A percentile compares a stretch with the other conserved stretches of the same genome.
phyloP scores from a whole-genome alignment of 2,113 vertebrate genomes.

The Coracopsis vasa region DNA sequence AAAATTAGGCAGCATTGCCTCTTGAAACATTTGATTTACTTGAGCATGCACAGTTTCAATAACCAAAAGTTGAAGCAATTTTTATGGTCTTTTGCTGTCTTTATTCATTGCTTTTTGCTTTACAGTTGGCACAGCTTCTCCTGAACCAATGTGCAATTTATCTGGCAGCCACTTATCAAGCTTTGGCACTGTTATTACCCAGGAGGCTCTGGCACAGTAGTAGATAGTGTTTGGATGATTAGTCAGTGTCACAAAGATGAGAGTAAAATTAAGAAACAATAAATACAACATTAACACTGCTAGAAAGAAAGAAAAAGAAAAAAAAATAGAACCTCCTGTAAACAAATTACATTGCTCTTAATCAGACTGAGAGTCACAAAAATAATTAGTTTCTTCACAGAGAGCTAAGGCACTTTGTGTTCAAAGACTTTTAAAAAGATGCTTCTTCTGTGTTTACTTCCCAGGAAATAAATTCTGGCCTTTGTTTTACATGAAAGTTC shows the following conservation, averaged over 20 bases:
- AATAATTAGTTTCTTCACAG: not conserved
- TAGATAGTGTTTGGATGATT: not conserved
- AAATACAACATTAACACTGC: not conserved
- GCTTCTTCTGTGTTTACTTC: not conserved
- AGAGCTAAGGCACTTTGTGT: not conserved
- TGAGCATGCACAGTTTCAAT: not conserved
- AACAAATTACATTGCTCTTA: not conserved
- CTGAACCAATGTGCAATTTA: not conserved
- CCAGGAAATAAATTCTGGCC: not conserved
- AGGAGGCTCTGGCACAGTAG: not conserved
- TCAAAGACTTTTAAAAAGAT: not conserved
- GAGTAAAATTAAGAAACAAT: constrained; percentile 33
- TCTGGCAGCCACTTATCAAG: not conserved
- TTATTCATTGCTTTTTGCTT: not conserved
- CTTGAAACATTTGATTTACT: not conserved
- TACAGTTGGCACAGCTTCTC: not conserved
- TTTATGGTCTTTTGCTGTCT: not conserved
- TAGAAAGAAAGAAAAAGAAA: not conserved
- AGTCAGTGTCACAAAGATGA: not conserved
- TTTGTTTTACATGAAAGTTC: not conserved
- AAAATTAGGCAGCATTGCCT: not conserved
- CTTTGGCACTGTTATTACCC: not conserved
- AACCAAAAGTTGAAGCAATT: not conserved
- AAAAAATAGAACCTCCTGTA: not conserved
- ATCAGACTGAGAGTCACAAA: not conserved